Percentiles rank a stretch among this genome's conserved stretches.
Evolutionary conservation across 2,113 vertebrate species (phyloP).

Genomic region (Probosciger aterrimus): DNA sequence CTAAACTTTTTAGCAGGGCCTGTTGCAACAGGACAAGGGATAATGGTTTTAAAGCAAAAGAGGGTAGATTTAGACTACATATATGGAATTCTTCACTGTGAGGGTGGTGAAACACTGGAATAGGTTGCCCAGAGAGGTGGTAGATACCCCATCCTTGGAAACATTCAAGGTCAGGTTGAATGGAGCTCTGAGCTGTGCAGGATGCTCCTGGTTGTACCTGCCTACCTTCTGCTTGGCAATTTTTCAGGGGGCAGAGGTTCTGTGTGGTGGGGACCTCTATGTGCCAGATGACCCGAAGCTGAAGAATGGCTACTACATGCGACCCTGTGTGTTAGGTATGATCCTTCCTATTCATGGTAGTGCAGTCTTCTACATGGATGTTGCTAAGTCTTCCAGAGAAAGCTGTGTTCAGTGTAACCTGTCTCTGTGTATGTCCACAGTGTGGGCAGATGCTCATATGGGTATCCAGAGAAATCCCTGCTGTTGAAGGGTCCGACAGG

Average conservation of each 20-base stretch:
- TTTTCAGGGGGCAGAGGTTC: slow-evolving; percentile 85
- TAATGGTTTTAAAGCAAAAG: background rate
- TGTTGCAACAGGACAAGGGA: background rate
- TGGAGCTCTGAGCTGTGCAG: background rate
- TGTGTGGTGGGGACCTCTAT: slow-evolving; percentile 87
- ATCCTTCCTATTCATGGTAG: background rate
- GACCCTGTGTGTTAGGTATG: slow-evolving; percentile 89
- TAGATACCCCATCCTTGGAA: background rate
- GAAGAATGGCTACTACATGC: slow-evolving; percentile 89
- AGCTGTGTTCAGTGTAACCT: background rate
- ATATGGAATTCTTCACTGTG: background rate
- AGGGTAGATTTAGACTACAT: background rate
- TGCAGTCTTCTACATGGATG: fast-evolving
- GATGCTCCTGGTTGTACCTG: background rate
- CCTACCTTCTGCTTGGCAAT: background rate
- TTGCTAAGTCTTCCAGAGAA: background rate
- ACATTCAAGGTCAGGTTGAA: background rate
- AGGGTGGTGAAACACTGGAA: background rate
- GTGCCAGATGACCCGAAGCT: slow-evolving; percentile 85
- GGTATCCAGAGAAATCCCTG: background rate
- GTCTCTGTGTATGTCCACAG: background rate
- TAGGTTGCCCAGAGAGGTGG: background rate
- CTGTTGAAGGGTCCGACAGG: background rate
- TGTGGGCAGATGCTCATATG: background rate
- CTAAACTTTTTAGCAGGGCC: background rate